Evolutionary conservation across 1,140 invertebrate genomes (phyloP), one percentile per base, ranked within the genome.

Genomic region (Steinernema khuongi): DNA sequence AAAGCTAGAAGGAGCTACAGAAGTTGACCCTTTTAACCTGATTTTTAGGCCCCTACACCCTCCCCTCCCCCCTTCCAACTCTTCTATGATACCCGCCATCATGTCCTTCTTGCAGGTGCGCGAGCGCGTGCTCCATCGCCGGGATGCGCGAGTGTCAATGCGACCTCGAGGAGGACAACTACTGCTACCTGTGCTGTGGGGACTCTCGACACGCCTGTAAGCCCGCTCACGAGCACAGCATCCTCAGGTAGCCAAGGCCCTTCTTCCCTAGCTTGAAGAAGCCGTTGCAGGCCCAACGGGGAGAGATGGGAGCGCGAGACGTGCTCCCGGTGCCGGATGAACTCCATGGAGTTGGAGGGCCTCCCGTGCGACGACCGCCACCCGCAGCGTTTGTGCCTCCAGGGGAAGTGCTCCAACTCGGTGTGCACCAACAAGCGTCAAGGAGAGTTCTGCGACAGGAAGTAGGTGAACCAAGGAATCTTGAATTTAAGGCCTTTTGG

Each of bases 361-460:
- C 73, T 85, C 14, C 74, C 84, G 2, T 84, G 83, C 67, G 83
- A 84, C 70, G 83, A 84, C 70, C 74, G 74, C 11, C 84, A 84
- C 72, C 67, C 82, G 36, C 81, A 83, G 41, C 72, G 83, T 32
- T 68, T 84, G 26, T 84, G 83, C 68, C 76, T 85, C 7, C 81
- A 83, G n/a, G 83, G 83, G 17, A 85, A 85, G 69, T 84, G 83
- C 76, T 83, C 82, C 30, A 85, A 85, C 44, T 84, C 82, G 11
- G 82, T 84, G 18, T 84, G 83, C 68, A 78, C 83, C 74, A 78
- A 84, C 71, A 84, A 84, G 70, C 71, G 68, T 31, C 78, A 84
- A 32, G 83, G 83, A 0, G 60, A 70, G 30, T 84, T 79, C 67
- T 84, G 84, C 70, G 83, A 84, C 74, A 31, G 84, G 70, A 85